A percentile compares a stretch with the other conserved stretches of the same genome.
phyloP scores from a whole-genome alignment of 1,140 invertebrate genomes.

The Nephila pilipes region DNA sequence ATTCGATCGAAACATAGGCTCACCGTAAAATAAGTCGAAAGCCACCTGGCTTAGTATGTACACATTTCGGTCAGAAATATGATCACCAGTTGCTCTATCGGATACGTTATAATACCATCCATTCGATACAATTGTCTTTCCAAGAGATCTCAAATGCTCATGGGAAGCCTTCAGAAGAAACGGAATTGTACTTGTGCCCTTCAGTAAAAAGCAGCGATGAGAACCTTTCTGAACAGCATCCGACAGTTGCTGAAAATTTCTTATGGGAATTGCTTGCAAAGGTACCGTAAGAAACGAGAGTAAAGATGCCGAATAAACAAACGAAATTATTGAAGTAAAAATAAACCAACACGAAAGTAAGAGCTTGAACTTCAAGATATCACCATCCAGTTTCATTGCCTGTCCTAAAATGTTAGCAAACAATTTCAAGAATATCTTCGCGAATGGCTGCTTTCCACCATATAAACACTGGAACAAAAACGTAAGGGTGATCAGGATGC shows the following conservation, averaged over 20 bases:
- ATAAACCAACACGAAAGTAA: background rate
- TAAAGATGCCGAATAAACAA: background rate
- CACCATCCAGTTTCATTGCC: background rate
- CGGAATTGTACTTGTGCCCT: background rate
- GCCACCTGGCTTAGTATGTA: background rate
- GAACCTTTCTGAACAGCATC: background rate
- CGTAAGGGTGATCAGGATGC: background rate
- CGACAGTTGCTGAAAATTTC: slow-evolving; percentile 10
- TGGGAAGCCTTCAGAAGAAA: background rate
- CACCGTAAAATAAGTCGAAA: background rate
- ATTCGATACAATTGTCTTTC: background rate
- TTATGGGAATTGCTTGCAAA: background rate
- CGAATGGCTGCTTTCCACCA: background rate
- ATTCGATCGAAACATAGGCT: background rate
- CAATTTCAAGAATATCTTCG: background rate
- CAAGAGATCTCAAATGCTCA: background rate
- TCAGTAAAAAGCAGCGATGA: background rate
- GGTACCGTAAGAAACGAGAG: slow-evolving; percentile 45
- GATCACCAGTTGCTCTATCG: background rate
- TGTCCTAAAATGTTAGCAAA: background rate
- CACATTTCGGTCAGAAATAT: background rate
- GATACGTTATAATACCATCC: background rate
- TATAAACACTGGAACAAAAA: background rate
- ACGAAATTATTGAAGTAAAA: background rate
- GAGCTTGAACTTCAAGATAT: background rate